Base-by-base conservation (phyloP, 2,113 vertebrate genomes). In the Dolichallabes microphthalmus region DNA sequence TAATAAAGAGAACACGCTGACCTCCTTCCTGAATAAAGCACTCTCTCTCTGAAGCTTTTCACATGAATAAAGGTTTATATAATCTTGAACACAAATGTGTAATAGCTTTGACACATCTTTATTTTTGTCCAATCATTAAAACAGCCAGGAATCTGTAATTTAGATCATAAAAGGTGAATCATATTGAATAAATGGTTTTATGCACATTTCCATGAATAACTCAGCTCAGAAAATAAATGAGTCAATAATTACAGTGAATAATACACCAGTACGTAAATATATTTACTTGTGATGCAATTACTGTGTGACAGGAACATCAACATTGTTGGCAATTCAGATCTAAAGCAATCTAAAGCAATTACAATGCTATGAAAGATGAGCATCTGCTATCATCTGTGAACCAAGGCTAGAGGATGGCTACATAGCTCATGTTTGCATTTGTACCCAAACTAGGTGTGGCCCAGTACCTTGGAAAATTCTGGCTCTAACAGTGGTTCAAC, bases 191-290 rank as follows among this genome's bases (percentile, higher is more conserved):
- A 30, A 76, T 30, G 30, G n/a, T 30, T 30, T 39, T 53, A 17
- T 4, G 17, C n/a, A n/a, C 32, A 45, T 45, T 39, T n/a, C 78
- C 89, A 91, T 88, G 92, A 93, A 93, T 93, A 92, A 94, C 90
- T 93, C 92, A 93, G 92, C 32, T 50, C 35, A 50, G 19, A 11
- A 73, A 73, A 45, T 22, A 22, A 25, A 74, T n/a, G 39, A 52
- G 35, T 27, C 52, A 75, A 50, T 50, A 25, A 74, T 88, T 92
- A 93, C 91, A 91, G 93, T 92, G 88, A 89, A 85, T 76, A 89
- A 89, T 91, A 90, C 92, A 92, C 89, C 91, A 91, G 88, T 91
- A 92, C 87, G 80, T 85, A 82, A 74, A 86, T 82, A 88, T 30
- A 86, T 25, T 55, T 45, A n/a, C 55, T 61, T 63, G 32, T 60